Conservation (phyloP, 2,888 invertebrate genomes). For the Cephus nigrinus region DNA sequence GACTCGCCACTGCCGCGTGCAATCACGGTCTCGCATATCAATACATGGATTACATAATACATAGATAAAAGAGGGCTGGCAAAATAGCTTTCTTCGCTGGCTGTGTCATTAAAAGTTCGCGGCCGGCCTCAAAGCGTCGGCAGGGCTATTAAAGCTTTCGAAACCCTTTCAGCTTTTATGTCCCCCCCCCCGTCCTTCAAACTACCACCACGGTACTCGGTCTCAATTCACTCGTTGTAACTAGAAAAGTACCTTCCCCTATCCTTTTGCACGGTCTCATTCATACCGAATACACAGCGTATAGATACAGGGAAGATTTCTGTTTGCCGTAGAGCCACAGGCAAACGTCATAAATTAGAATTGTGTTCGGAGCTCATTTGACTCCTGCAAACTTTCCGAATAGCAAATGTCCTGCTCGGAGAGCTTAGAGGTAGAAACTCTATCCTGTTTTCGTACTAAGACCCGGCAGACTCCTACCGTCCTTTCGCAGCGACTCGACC, state of each 20-base stretch:
- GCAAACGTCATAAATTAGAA: not conserved
- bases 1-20: not conserved
- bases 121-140: not conserved
- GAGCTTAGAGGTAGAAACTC: not conserved
- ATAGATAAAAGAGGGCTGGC: not conserved
- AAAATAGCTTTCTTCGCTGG: not conserved
- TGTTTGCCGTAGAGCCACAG: not conserved
- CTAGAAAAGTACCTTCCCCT: not conserved
- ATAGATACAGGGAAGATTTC: not conserved
- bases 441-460: not conserved
- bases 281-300: not conserved
- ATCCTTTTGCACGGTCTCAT: not conserved
- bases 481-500: not conserved
- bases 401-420: not conserved
- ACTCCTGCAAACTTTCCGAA: not conserved
- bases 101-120: not conserved
- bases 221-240: not conserved
- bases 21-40: not conserved
- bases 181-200: not conserved
- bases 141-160: not conserved
- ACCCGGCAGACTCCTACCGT: no score
- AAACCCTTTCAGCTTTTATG: not conserved
- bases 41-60: not conserved
- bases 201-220: not conserved
- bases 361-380: not conserved